These are phyloP conservation scores for Caenorhabditis elegans DNA, from an alignment of 1,140 invertebrate genomes.

Conservation along the genomic window DNA sequence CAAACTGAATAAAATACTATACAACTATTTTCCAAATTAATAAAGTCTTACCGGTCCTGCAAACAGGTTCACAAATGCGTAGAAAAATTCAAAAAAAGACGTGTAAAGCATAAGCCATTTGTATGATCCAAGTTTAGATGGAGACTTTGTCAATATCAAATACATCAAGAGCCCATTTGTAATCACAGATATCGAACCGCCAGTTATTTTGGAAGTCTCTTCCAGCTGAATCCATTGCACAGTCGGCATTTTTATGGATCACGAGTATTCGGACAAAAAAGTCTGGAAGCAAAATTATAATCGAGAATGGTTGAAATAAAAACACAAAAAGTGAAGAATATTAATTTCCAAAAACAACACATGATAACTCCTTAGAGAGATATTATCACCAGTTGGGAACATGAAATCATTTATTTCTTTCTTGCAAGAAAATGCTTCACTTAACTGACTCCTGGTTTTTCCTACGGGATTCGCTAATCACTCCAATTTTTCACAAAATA, in stretches of 20 bases:
- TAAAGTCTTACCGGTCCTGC: background rate
- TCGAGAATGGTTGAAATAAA: no score
- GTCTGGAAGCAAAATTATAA: background rate
- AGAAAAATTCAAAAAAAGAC: background rate
- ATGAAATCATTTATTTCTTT: background rate
- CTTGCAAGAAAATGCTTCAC: no score
- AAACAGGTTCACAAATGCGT: background rate
- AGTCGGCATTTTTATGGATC: background rate
- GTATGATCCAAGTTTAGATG: background rate
- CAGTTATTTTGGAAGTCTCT: background rate
- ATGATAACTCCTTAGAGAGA: background rate
- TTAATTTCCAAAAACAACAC: background rate
- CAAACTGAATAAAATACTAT: background rate
- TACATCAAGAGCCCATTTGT: background rate
- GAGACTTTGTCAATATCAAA: background rate
- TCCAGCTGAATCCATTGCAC: background rate
- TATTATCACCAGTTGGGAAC: background rate
- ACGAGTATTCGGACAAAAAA: background rate
- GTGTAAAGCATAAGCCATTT: conserved; percentile 1
- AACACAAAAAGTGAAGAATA: no score
- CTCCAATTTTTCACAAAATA: no score
- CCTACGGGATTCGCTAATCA: no score
- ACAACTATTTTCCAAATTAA: background rate
- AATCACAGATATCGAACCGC: background rate
- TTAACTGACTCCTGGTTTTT: no score